Conservation (phyloP, 2,797 vertebrate species). For the Arremon aurantiirostris region DNA sequence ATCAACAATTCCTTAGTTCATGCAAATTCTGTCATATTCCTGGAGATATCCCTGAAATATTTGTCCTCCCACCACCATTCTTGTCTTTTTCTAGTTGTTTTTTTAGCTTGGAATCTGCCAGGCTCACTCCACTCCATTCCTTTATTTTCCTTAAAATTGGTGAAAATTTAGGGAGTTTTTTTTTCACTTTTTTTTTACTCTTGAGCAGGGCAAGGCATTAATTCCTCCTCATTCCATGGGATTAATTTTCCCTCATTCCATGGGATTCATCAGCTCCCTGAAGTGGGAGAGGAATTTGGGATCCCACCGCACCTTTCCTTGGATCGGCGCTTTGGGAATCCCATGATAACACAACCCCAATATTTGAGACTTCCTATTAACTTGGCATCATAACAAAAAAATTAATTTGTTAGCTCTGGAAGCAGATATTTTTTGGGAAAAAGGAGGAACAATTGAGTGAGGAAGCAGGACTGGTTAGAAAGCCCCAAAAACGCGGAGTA, state of each 20-base stretch:
- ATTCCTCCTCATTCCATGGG: background rate
- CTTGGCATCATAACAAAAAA: background rate
- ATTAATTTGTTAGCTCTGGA: slow-evolving; percentile 8
- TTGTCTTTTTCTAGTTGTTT: background rate
- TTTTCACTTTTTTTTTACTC: background rate
- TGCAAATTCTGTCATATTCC: background rate
- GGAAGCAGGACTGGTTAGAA: slow-evolving; percentile 27
- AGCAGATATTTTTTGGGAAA: background rate
- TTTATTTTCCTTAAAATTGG: background rate
- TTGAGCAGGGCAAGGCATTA: background rate
- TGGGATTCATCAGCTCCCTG: background rate
- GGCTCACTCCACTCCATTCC: background rate
- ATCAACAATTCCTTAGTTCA: background rate
- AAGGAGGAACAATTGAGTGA: background rate
- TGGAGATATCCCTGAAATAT: background rate
- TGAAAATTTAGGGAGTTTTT: background rate
- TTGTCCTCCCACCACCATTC: background rate
- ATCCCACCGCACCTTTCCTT: background rate
- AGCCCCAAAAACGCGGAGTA: background rate
- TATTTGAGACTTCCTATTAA: background rate
- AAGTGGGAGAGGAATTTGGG: background rate
- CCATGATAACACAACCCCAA: background rate
- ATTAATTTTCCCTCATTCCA: background rate
- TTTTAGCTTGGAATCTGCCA: background rate
- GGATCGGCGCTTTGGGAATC: background rate